Base-by-base conservation (phyloP, 2,797 vertebrate genomes). In the Sebastes taczanowskii region DNA sequence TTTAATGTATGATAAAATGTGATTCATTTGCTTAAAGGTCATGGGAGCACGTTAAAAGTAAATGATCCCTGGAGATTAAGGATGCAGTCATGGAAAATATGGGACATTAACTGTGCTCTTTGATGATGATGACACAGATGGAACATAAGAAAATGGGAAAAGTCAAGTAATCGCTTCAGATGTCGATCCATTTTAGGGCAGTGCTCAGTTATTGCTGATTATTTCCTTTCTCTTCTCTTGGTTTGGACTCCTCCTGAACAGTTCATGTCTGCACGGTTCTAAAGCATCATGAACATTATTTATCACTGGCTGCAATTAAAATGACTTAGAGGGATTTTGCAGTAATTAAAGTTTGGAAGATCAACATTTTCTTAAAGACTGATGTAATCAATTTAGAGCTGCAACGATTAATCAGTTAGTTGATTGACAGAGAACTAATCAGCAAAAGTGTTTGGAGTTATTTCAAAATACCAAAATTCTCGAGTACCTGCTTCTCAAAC, bases 71-170 rank as follows among this genome's bases (percentile, higher is more conserved):
- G 67, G 88, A 91, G 88, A 91, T 64, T 46, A 85, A 10, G 71
- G 59, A 56, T 80, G 72, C 68, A 71, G 83, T 94, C 92, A 93
- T 94, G 93, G 93, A 94, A 95, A 94, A 90, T 83, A 66, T 38
- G 52, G 78, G 74, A 87, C 78, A 56, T 77, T 72, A 80, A 74
- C 55, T 78, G 2, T 49, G 62, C 56, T 84, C 87, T 93, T 92
- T 93, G 82, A 93, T 92, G 86, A 76, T 87, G 77, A 86, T 77
- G 88, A 84, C 74, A 83, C 73, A 83, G 85, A 87, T 75, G 82
- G 78, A 86, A 72, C 58, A 84, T 84, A 74, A 68, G 52, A 80
- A 84, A 80, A 78, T 78, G 67, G 86, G 77, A 80, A 77, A 88
- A 79, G 60, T 76, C 62, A 53, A 77, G 70, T 30, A 30, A 72